Base-by-base conservation (phyloP, 2,797 vertebrate genomes). In the Megalops cyprinoides region DNA sequence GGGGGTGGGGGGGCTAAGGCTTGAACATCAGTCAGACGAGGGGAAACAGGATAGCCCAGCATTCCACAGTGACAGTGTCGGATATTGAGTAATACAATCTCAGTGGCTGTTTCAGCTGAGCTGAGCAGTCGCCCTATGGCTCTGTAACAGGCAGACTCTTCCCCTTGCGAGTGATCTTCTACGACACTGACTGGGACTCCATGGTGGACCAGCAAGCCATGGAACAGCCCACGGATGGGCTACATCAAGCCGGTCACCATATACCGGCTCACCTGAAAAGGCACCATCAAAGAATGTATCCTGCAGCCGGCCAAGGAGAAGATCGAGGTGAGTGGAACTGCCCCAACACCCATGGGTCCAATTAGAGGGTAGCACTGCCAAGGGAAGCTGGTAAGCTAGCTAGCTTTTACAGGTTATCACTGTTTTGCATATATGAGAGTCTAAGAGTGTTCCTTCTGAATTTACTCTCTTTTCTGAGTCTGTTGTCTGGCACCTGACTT, bases 101-200 rank as follows among this genome's bases (percentile, higher is more conserved):
- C 62, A 34, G 62, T 18, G 18, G 62, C 62, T 18, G 14, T 37
- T 65, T 65, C 34, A 37, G 31, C 62, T 15, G 31, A n/a, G n/a
- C n/a, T 65, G 62, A 34, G 62, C 31, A 37, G 62, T 34, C 12
- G 28, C 62, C 31, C 15, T 65, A 62, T 18, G 18, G 9, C 14
- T 65, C 55, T 65, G 73, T 51, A 18, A 4, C 28, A 39, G 73
- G 37, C 49, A 12, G 69, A n/a, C 71, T 58, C 42, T 25, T 55
- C n/a, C 25, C 0, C 60, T 58, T 81, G 20, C 85, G 99, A 97
- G 97, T 99, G 8, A 99, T 99, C 87, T 99, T 99, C 93, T 99
- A 99, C n/a, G 98, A 99, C 91, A 99, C 97, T 2, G 98, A 99
- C 87, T 99, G 98, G 98, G 99, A 99, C 90, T 98, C 98, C 76